A percentile compares a stretch with the other conserved stretches of the same genome.
phyloP scores from a whole-genome alignment of 2,888 invertebrate species.

The Caenorhabditis drosophilae region DNA sequence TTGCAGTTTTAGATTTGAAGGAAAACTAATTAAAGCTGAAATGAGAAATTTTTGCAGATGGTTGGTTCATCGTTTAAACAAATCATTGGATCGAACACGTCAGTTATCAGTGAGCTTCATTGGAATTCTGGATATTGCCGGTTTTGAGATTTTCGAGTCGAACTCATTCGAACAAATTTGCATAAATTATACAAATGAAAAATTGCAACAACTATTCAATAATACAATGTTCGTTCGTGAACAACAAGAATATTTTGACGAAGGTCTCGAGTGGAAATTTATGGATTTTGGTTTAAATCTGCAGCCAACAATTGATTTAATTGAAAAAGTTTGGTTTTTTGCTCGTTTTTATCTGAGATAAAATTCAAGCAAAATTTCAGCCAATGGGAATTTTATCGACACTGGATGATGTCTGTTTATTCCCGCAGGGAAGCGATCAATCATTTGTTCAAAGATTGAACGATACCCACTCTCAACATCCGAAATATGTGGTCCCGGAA shows the following conservation, averaged over 20 bases:
- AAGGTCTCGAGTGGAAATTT: conserved; percentile 99
- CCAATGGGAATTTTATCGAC: conserved; percentile 99
- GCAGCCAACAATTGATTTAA: conserved; percentile 96
- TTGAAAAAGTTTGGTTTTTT: conserved; percentile 83
- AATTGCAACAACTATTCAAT: conserved; percentile 97
- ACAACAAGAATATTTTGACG: conserved; percentile 83
- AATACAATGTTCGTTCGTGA: conserved; percentile 99
- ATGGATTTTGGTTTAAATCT: conserved; percentile 98
- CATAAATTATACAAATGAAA: conserved; percentile 99
- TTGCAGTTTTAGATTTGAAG: too few species aligned
- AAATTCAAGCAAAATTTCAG: conserved; percentile 69
- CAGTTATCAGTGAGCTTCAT: conserved; percentile 97
- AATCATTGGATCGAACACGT: conserved; percentile 93
- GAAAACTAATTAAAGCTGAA: too few species aligned
- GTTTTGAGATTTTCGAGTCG: conserved; percentile 75
- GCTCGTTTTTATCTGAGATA: not conserved
- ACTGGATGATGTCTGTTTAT: conserved; percentile 98
- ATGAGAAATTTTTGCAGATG: conserved; percentile 73
- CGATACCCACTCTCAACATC: conserved; percentile 89
- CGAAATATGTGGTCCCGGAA: conserved; percentile 84
- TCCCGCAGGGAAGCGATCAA: conserved; percentile 98
- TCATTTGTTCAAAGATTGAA: conserved; percentile 96
- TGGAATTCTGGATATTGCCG: conserved; percentile 98
- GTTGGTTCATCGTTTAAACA: conserved; percentile 66
- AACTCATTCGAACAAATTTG: conserved; percentile 98